These are phyloP conservation scores for Corythornis leucogaster DNA, from an alignment of 2,797 vertebrate genomes.

Conservation along the genomic window DNA sequence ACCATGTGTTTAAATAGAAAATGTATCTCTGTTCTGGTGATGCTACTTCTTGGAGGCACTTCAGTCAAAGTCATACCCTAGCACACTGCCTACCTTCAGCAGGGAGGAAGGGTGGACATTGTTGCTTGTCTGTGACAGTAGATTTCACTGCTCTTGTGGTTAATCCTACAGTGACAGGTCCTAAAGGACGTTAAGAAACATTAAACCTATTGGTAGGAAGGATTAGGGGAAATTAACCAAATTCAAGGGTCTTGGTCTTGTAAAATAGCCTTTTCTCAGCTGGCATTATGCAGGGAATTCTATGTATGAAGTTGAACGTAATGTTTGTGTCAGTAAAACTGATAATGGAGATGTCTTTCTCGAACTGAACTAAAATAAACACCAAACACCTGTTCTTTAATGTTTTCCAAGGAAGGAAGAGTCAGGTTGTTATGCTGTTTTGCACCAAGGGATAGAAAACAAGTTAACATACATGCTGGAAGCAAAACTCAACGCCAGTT, in stretches of 20 bases:
- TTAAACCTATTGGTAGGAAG: neutral
- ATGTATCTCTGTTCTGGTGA: neutral
- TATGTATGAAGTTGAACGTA: neutral
- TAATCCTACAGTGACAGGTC: neutral
- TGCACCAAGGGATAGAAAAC: neutral
- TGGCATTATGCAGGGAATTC: slow-evolving; percentile 15
- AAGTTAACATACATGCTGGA: neutral
- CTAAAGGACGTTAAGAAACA: neutral
- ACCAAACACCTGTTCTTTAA: neutral
- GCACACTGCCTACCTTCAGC: neutral
- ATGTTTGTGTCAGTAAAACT: slow-evolving; percentile 5
- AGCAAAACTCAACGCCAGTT: neutral
- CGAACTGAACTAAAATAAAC: neutral
- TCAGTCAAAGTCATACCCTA: neutral
- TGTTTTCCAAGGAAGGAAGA: neutral
- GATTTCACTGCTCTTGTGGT: slow-evolving; percentile 6
- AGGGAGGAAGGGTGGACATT: neutral
- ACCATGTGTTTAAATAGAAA: neutral
- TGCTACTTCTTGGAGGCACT: neutral
- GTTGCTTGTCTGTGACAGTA: neutral
- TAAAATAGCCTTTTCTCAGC: neutral
- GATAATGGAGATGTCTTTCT: neutral
- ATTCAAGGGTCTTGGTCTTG: neutral
- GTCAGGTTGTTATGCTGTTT: neutral
- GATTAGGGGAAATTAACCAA: neutral